Conservation (phyloP, 2,797 vertebrate species). For the Ptychadena robeensis region DNA sequence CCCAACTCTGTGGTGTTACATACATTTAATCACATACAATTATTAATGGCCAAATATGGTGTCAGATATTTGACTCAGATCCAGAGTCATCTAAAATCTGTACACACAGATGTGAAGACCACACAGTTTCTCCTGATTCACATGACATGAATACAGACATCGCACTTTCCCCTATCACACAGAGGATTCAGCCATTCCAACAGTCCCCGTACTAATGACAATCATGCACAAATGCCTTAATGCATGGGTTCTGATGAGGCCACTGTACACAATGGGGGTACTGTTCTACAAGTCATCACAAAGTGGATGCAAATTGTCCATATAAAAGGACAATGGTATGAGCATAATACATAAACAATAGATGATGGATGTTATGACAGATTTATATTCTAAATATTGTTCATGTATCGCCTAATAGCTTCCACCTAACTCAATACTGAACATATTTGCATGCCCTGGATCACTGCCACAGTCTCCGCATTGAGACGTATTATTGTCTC, state of each 20-base stretch:
- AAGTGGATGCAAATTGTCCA: neutral
- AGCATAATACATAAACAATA: neutral
- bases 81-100: no score
- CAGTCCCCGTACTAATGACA: neutral
- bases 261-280: neutral
- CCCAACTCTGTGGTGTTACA: no score
- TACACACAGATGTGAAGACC: neutral
- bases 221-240: neutral
- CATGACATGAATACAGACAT: neutral
- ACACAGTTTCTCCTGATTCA: neutral
- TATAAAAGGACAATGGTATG: neutral
- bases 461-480: neutral
- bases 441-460: neutral
- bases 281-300: neutral
- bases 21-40: neutral
- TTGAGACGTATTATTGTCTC: neutral
- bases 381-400: neutral
- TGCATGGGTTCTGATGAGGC: neutral
- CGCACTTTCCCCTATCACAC: neutral
- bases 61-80: neutral
- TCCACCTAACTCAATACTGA: neutral
- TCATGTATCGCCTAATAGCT: neutral
- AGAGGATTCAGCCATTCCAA: neutral
- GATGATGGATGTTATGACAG: neutral
- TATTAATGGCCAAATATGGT: neutral